Evolutionary conservation across 1,140 invertebrate species (phyloP).

Genomic region (Capitella teleta): DNA sequence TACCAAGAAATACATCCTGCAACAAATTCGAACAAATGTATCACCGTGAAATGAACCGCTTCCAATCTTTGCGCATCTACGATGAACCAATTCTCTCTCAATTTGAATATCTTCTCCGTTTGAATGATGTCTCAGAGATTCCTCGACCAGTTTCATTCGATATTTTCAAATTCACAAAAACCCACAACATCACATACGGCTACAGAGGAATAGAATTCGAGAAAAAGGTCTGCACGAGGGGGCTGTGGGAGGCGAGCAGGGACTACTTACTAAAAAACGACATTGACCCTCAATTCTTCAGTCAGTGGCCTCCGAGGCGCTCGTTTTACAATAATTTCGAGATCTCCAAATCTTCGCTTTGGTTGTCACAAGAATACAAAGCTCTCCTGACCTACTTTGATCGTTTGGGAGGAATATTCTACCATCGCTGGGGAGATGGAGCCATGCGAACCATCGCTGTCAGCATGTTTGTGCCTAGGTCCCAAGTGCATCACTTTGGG

Average conservation of each 20-base stretch:
- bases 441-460: conserved; percentile 2
- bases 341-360: background rate
- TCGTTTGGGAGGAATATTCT: conserved; percentile 1
- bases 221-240: background rate
- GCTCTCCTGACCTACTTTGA: conserved; percentile 1
- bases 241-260: background rate
- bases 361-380: conserved; percentile 1
- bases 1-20: too few relatives aligned
- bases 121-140: background rate
- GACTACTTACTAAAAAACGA: background rate
- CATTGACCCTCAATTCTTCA: background rate
- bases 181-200: background rate
- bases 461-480: background rate
- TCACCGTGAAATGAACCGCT: too few relatives aligned
- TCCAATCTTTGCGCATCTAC: too few relatives aligned
- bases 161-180: background rate
- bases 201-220: background rate
- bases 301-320: background rate
- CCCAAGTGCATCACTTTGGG: background rate
- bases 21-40: too few relatives aligned
- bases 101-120: background rate
- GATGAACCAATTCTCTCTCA: background rate
- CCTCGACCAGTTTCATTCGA: background rate
- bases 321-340: conserved; percentile 7
- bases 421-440: conserved; percentile 5